Base-by-base conservation (phyloP, 2,113 vertebrate genomes). In the Neotoma lepida region DNA sequence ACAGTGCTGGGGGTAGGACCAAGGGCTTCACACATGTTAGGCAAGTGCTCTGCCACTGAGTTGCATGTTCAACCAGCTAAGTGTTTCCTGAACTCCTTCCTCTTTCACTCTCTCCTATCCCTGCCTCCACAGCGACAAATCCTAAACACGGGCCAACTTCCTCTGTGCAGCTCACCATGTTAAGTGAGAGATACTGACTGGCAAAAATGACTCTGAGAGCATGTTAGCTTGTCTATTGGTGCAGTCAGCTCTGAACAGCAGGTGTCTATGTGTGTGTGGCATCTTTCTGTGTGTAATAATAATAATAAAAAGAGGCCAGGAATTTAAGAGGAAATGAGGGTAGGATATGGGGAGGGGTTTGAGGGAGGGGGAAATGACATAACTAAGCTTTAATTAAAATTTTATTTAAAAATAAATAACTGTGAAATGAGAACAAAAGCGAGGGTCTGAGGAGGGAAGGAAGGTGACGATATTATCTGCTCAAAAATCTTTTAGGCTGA, bases 401-500 rank as follows among this genome's bases (percentile, higher is more conserved):
- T 44, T 64, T 64, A 44, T n/a, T n/a, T n/a, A n/a, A n/a, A 82
- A 84, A 44, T 41, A 63, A 85, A 44, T 58, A 8, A 80, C 68
- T 89, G 10, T 92, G 58, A 66, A 90, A 87, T 26, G 33, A 66
- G 80, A 85, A 87, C 13, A 70, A 92, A 66, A 26, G 58, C 66
- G 26, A 64, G 10, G 1, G 13, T 6, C 7, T 46, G 44, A 90
- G 24, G 49, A 90, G 71, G 46, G 86, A 78, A 22, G 26, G n/a
- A 44, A 63, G 51, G 35, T 26, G 84, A 94, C 39, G 46, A 70
- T 1, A 6, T 17, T 86, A 15, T 86, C 68, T 92, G 76, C 89
- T 90, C 18, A 33, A 56, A 89, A 86, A 81, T 46, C 20, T 73
- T 93, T 89, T 84, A 76, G 63, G 71, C 51, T 58, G 96, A 97